phyloP scores from a whole-genome alignment of 2,113 vertebrate species.

The Origma solitaria region DNA sequence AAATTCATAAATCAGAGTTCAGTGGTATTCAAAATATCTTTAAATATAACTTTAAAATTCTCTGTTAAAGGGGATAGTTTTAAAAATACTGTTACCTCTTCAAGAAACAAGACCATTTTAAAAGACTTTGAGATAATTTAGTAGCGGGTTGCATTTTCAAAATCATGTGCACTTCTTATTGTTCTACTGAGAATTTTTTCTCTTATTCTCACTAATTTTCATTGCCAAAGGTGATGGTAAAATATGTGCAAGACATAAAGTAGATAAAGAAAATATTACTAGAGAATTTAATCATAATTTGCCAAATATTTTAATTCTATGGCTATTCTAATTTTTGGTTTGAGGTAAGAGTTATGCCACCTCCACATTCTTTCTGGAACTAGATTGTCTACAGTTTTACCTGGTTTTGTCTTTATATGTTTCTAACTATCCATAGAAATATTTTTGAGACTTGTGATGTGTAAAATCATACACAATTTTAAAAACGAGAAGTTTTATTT shows the following conservation, averaged over 20 bases:
- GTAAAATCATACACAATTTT: neutral
- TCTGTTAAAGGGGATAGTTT: neutral
- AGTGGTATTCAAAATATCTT: neutral
- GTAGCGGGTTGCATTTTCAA: neutral
- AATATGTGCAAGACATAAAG: neutral
- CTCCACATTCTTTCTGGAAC: neutral
- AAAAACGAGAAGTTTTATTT: neutral
- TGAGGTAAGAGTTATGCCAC: neutral
- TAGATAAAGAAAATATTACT: neutral
- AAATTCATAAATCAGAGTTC: neutral
- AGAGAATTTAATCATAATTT: neutral
- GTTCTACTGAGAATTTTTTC: neutral
- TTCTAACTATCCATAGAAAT: no score
- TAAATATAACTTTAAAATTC: neutral
- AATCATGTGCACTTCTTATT: neutral
- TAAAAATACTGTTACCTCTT: neutral
- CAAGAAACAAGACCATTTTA: neutral
- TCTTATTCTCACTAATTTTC: neutral
- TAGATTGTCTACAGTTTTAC: neutral
- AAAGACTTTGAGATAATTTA: neutral
- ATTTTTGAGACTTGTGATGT: neutral
- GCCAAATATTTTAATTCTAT: neutral
- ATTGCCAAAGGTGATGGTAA: neutral
- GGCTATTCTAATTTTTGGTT: neutral
- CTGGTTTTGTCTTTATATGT: neutral